Evolutionary conservation across 2,888 invertebrate genomes (phyloP), one percentile per base, ranked within the genome.

Genomic region (Lumbricus terrestris): DNA sequence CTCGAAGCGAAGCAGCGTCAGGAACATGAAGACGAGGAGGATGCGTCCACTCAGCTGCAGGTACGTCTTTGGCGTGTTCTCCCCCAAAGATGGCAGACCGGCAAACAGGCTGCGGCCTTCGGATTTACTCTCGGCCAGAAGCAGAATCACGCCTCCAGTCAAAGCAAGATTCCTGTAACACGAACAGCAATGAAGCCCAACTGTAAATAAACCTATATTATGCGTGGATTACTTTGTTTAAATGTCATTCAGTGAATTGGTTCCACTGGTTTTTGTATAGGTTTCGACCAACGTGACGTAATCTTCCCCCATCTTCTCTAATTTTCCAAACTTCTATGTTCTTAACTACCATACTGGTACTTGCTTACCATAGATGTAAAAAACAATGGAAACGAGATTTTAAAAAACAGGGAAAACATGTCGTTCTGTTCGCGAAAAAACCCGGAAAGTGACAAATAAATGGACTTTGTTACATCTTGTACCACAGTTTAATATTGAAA

Each of bases 21-120:
- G 96, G 95, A 99, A 99, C 99, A 99, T 99, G 95, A 99, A 98
- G 38, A 99, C 98, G 91, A 99, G 96, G 90, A 99, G 96, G 92
- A 99, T 96, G 93, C 99, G 96, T 82, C 99, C 99, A 90, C 98
- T 98, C 69, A 99, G 96, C 96, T 99, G 98, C 94, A 99, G 96
- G 95, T 98, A 98, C 93, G 97, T 98, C 96, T 99, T 99, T 90
- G 98, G 99, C 91, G 93, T 99, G 92, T 95, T 94, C 93, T 99
- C 99, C 90, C 96, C 96, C 91, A 96, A 93, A 1, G 95, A 95
- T 15, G 96, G 96, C 16, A 96, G 95, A 82, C 99, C 99, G 88
- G 99, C 99, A 95, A 99, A 99, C 90, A 99, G 96, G 94, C 98
- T 98, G 93, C 97, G 97, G 47, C 98, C 98, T 95, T 99, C 98